Evolutionary conservation across 1,140 invertebrate species (phyloP).

Genomic region (Watersipora subatra): DNA sequence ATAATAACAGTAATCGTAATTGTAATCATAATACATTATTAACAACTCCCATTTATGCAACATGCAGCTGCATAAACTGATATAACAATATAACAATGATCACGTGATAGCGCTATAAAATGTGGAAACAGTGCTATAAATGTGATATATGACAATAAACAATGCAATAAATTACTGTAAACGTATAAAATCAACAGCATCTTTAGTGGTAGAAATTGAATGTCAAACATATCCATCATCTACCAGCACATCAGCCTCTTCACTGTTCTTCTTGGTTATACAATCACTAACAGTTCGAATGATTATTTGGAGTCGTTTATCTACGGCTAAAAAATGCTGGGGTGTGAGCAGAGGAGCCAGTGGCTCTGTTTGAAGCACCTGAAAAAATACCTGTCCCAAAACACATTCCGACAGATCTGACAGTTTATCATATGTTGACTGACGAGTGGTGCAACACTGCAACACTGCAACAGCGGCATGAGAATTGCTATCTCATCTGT

Average conservation of each 20-base stretch:
- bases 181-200: too few relatives aligned
- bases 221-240: neutral
- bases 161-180: too few relatives aligned
- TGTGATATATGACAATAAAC: too few relatives aligned
- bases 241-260: constrained; percentile 9
- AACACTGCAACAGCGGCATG: constrained; percentile 73
- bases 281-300: constrained; percentile 17
- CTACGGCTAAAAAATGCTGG: constrained; percentile 63
- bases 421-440: constrained; percentile 46
- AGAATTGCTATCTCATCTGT: constrained; percentile 71
- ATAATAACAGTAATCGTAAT: too few relatives aligned
- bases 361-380: constrained; percentile 40
- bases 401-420: constrained; percentile 47
- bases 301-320: constrained; percentile 49
- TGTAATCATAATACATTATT: too few relatives aligned
- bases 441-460: constrained; percentile 58
- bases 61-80: too few relatives aligned
- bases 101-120: too few relatives aligned
- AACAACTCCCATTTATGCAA: too few relatives aligned
- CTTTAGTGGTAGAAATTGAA: too few relatives aligned
- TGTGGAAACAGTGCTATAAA: too few relatives aligned
- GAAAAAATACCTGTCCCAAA: constrained; percentile 45
- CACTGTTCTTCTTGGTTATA: constrained; percentile 8
- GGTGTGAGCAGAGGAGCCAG: constrained; percentile 53
- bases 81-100: too few relatives aligned